Base-by-base conservation (phyloP, 2,113 vertebrate genomes). In the Amia ocellicauda region DNA sequence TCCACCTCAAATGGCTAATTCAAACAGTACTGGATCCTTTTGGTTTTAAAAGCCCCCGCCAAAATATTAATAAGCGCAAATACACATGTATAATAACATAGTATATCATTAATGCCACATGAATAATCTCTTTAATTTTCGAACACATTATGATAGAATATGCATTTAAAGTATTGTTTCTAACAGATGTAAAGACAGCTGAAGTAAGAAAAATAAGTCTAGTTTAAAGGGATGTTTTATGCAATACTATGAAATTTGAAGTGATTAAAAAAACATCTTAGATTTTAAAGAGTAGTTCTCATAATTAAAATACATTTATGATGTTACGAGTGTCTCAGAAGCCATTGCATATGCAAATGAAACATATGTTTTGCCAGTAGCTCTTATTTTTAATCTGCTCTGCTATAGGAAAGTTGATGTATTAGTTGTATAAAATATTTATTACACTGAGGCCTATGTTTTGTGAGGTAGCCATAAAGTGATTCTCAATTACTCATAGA, bases 401-500 rank as follows among this genome's bases (percentile, higher is more conserved):
- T 75, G 63, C 70, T 65, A 65, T 58, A 68, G 60, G 69, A 75
- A 67, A 27, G 50, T 71, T 73, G 70, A 79, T 76, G 67, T 73
- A 78, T 82, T 76, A 72, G 69, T 63, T 74, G 76, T 73, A 81
- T 83, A 74, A 84, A 84, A 80, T 53, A 66, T 77, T 80, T 69
- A 78, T 77, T 74, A 73, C 47, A 20, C 77, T 81, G 70, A 72
- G 74, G 60, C 76, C 68, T 68, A 72, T 64, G 60, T 45, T 42
- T 45, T 67, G 64, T 64, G 64, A 71, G 68, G 58, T 80, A 73
- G 83, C 71, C 51, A 64, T 56, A n/a, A 55, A 2, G 29, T 60
- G 63, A 66, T 69, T 66, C 64, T 75, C 73, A 68, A 74, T 56
- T 78, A 78, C 77, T 80, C 78, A 69, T 82, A 73, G 69, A 65